Evolutionary conservation across 2,113 vertebrate species (phyloP).

Genomic region (Polypterus senegalus): DNA sequence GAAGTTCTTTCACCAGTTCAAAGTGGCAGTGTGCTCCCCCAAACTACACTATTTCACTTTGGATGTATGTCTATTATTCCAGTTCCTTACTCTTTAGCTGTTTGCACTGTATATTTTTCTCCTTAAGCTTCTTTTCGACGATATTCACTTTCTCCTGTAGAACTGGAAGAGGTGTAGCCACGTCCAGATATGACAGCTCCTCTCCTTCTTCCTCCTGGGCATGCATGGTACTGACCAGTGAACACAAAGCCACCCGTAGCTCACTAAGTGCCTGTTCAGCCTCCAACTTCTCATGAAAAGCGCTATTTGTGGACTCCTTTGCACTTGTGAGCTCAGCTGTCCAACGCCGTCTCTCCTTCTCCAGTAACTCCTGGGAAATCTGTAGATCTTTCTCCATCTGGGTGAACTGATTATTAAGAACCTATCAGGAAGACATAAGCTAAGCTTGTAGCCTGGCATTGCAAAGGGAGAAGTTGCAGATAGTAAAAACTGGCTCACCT

Average conservation of each 20-base stretch:
- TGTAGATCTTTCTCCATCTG: conserved; percentile 60
- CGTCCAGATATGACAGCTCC: background rate
- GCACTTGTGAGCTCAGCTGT: conserved; percentile 38
- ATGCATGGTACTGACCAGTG: conserved; percentile 8
- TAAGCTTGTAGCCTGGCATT: too few species aligned
- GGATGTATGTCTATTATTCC: too few species aligned
- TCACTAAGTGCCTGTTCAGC: conserved; percentile 39
- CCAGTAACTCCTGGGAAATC: conserved; percentile 34
- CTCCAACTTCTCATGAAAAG: conserved; percentile 35
- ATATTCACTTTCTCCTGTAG: too few species aligned
- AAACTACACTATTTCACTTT: too few species aligned
- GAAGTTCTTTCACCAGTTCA: too few species aligned
- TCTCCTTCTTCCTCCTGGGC: conserved; percentile 31
- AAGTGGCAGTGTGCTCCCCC: too few species aligned
- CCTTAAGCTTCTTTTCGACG: too few species aligned
- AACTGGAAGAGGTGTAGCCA: too few species aligned
- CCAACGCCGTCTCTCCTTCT: conserved; percentile 46
- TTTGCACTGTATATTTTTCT: too few species aligned
- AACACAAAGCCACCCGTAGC: conserved; percentile 28
- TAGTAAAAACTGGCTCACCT: conserved; percentile 43
- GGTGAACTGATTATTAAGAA: conserved; percentile 59
- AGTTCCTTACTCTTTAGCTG: too few species aligned
- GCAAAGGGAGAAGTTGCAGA: too few species aligned
- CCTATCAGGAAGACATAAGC: conserved; percentile 38
- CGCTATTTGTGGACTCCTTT: conserved; percentile 21